Base-by-base conservation (phyloP, 2,888 invertebrate genomes). In the Drosophila imparisetae region DNA sequence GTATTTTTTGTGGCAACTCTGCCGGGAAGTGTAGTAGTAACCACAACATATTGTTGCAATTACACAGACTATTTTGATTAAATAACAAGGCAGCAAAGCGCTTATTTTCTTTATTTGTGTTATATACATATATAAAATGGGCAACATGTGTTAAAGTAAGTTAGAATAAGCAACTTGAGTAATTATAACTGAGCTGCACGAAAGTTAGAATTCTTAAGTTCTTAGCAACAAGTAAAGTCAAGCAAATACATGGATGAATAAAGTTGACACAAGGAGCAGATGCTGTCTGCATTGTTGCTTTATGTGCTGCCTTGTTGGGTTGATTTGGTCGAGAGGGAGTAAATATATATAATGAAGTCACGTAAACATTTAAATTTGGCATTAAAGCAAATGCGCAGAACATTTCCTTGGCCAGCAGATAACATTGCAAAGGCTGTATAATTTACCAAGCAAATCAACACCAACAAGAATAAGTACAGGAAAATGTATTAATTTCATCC, bases 291-390 rank as follows among this genome's bases (percentile, higher is more conserved):
- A 4, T 48, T 59, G 13, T 18, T 50, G n/a, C 49, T n/a, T 49
- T 29, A 8, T 24, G 32, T 24, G 24, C 18, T 18, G 29, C 11
- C n/a, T 21, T 30, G 55, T n/a, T 42, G 13, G n/a, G 7, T 24
- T 54, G 34, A 32, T 32, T n/a, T 34, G 11, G 21, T n/a, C 18
- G 15, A 29, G 58, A 8, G n/a, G 4, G 24, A 32, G 42, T 21
- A 30, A 63, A 63, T 50, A 42, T 81, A 60, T 66, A 68, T 82
- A 86, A 88, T 90, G 89, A 90, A 88, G 89, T 86, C 86, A 86
- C 86, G 86, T 86, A 78, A 86, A 70, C 81, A 86, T 86, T 86
- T 86, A 86, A 86, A 88, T 83, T 88, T 88, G 76, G 65, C 67
- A 86, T 86, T 90, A 90, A 78, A 81, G 76, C 71, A 81, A 65